Base-by-base conservation (phyloP, 2,797 vertebrate genomes). In the Sebastes melanostomus region DNA sequence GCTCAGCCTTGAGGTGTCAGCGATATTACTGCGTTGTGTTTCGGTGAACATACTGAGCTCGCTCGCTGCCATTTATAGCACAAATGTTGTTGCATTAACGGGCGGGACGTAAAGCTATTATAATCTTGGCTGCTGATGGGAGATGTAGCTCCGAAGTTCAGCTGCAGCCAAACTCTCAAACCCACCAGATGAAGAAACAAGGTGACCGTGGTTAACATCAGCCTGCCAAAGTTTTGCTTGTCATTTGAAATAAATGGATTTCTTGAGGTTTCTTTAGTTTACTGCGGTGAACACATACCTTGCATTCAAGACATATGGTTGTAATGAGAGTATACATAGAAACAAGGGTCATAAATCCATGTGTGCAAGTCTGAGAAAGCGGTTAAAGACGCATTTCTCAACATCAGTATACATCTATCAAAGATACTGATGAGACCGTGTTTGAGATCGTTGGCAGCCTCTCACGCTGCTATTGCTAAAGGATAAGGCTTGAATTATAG, bases 171-270 rank as follows among this genome's bases (percentile, higher is more conserved):
- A 86, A n/a, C 6, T 72, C 69, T 78, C 1, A 24, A 72, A 54
- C 72, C 65, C 52, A 71, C 10, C 56, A 65, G 60, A 72, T 76
- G 73, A 84, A 77, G 69, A 84, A 86, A 80, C 59, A 76, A 81
- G 62, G 66, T 77, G 77, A 71, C 25, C 32, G 27, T 71, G 78
- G 83, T 80, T 81, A 80, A 71, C 61, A 63, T 70, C 22, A 75
- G 25, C 32, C 56, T 42, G 78, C 27, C 65, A 83, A 71, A 66
- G 62, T 72, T 84, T 74, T 62, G n/a, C 71, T 86, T 79, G 66
- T 86, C 79, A 76, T 73, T 75, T 68, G 10, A 87, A 78, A 80
- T 82, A 61, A 84, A 89, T 83, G 13, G 66, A 77, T 89, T 71
- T 73, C 55, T 76, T 69, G 38, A 77, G 54, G 74, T 78, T 80